These are phyloP conservation scores for Mus musculus DNA, from an alignment of 2,113 vertebrate genomes.

Conservation along the genomic window GRCm39 chr1:69818001-69818500, in stretches of 20 bases:
- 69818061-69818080: not conserved
- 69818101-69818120: not conserved
- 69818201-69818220: not conserved
- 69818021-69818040: not conserved
- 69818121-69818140: not conserved
- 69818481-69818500: too few relatives aligned
- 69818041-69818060: not conserved
- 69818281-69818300: not conserved
- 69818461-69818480: too few relatives aligned
- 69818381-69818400: not conserved
- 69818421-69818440: too few relatives aligned
- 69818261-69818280: not conserved
- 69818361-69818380: not conserved
- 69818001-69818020: not conserved
- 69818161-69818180: not conserved
- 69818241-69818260: not conserved
- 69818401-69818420: not conserved
- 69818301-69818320: not conserved
- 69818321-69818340: not conserved
- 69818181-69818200: not conserved
- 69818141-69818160: not conserved
- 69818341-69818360: not conserved
- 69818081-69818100: not conserved
- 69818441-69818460: too few relatives aligned
- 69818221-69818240: not conserved